Conservation (phyloP, 2,113 vertebrate species). For the Gopherus flavomarginatus region DNA sequence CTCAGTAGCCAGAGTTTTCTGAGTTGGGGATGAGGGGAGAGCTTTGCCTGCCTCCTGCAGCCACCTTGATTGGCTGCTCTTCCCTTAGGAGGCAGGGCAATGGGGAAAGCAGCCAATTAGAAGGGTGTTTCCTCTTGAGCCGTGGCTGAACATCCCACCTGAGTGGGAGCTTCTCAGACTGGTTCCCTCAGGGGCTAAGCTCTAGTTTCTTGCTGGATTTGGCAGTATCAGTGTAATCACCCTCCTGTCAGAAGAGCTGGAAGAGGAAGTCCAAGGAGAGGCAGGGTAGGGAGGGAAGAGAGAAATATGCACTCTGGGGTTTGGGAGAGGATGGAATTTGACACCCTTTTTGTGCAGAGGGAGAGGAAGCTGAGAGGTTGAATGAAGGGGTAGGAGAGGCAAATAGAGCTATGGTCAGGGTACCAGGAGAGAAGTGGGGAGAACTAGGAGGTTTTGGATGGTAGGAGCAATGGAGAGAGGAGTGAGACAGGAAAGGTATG, state of each 20-base stretch:
- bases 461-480: not conserved
- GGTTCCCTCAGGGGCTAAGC: not conserved
- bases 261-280: not conserved
- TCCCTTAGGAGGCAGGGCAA: fast-evolving
- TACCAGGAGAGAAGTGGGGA: not conserved
- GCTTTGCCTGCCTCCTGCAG: fast-evolving
- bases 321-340: not conserved
- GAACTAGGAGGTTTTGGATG: not conserved
- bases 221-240: not conserved
- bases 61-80: not conserved
- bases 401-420: not conserved
- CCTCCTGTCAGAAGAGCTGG: not conserved
- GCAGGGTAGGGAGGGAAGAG: no score
- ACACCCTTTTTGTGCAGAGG: not conserved
- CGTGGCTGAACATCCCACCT: not conserved
- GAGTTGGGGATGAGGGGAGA: fast-evolving
- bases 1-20: not conserved
- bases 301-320: not conserved
- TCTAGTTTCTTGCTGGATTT: not conserved
- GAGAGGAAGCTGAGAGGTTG: not conserved
- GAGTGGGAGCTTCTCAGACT: not conserved
- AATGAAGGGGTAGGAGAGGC: not conserved
- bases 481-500: not conserved
- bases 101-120: fast-evolving
- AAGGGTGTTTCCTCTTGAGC: not conserved